Evolutionary conservation across 2,888 invertebrate species (phyloP), one percentile per base, ranked within the genome.

Genomic region (Perdita meconis): DNA sequence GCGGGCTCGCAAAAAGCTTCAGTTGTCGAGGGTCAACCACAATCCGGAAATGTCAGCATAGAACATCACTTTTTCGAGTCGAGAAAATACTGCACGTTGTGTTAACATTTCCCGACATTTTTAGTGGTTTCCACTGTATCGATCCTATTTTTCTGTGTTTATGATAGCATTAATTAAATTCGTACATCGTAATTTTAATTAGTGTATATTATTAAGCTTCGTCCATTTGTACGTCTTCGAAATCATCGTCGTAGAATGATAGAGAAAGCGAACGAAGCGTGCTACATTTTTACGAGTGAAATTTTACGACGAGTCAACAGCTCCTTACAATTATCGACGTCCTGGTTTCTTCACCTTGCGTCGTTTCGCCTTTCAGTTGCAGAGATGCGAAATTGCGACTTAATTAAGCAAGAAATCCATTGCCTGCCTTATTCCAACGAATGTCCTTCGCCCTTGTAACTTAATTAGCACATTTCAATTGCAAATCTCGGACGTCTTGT

Each of bases 1-100:
- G 60, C 79, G 64, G 56, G 50, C 73, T 53, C 57, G 70, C 71
- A 76, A 75, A 81, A 82, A 83, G 80, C 71, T 59, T 56, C 50
- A 40, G 64, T 65, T 61, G 80, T 78, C 68, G 72, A 51, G 50
- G 75, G 71, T 47, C 42, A 63, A 75, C 71, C 75, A 51, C 69
- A 80, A 75, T 75, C 66, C 53, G 63, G 44, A 75, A 74, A 80
- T 80, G 69, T 66, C 66, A 53, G 66, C 63, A 60, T 65, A 50
- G 56, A 47, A 80, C 64, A 80, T 80, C 74, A 56, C 64, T 13
- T 55, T 38, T 22, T 13, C 38, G 8, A 22, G 10, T 8, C n/a
- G 50, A 51, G 38, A 79, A 56, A 67, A 75, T 59, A 51, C 40
- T 53, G 42, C 30, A 47, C 13, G 22, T 38, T 42, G 42, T 34